Evolutionary conservation across 2,797 vertebrate species (phyloP), one percentile per base, ranked within the genome.

Genomic region (Amazonetta brasiliensis): DNA sequence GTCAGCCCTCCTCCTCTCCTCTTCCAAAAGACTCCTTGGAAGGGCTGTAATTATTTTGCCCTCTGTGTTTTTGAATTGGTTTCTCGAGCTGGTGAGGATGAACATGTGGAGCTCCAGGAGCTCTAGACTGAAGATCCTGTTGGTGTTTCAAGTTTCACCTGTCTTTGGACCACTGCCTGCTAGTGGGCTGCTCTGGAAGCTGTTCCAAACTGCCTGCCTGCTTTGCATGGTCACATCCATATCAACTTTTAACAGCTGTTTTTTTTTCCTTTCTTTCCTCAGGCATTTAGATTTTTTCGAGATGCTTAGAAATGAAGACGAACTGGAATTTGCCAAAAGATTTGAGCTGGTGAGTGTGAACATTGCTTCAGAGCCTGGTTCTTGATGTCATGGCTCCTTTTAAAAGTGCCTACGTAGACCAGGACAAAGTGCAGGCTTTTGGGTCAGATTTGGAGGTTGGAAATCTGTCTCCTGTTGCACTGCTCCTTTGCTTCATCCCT

Each of bases 261-360:
- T 41, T 48, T 22, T 7, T n/a, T 5, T 9, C 4, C 4, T 71
- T 79, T 66, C 26, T 82, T 64, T 84, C 43, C 82, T 95, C 94
- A 99, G 99, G 95, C 99, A 99, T 98, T 99, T 99, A 98, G 99
- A 99, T 97, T 99, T 99, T 97, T 99, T 99, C 33, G 99, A 99
- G 98, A 99, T 99, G 99, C 98, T 99, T 95, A 98, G 99, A 97
- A 99, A 99, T 92, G 99, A 99, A 90, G 99, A 99, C 33, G 99
- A 99, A 96, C 98, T 99, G 97, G 98, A 99, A 96, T 98, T 99
- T 98, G 99, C 99, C 59, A 99, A 99, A 98, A 99, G 99, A 63
- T 99, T 99, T 92, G 99, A 99, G 87, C 97, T 99, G 98, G 99
- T 97, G 81, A 95, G 96, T 99, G 96, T 7, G 84, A 96, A 69